Evolutionary conservation across 2,113 vertebrate genomes (phyloP), one percentile per base, ranked within the genome.

Genomic region (Pedionomus torquatus): DNA sequence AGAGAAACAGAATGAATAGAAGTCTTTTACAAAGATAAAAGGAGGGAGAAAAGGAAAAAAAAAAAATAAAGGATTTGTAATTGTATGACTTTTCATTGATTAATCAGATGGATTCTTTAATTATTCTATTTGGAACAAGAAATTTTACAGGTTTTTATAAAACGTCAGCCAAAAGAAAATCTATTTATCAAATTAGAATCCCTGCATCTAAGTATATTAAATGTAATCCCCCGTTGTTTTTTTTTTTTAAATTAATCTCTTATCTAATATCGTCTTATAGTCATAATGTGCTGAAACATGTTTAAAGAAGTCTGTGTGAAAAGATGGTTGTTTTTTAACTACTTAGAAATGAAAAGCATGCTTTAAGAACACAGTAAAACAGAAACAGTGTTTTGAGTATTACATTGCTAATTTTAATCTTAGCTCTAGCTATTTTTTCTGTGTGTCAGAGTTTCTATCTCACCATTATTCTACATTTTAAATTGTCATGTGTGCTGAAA

Each of bases 21-120:
- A 51, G 31, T 31, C 33, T 64, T 76, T 60, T 10, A 69, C 10
- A 92, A 86, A 92, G 41, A 70, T 17, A 44, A 64, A 10, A 3
- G 8, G 8, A 2, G 2, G 1, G 2, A 1, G 49, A 10, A n/a
- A 7, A 17, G 1, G 1, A 7, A 20, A 11, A 4, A 6, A 7
- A 13, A 20, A 5, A 20, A 5, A 30, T 28, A 54, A 15, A 12
- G 4, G 0, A 70, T 82, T 71, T 83, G 7, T 78, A 74, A 54
- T 44, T 55, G 3, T 75, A 63, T 7, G 3, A 31, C 5, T 90
- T 95, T 10, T 6, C 17, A 72, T 66, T 90, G 87, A 65, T 72
- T 75, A 83, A 68, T 68, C 10, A 46, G 31, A 51, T 37, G 5
- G 4, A 10, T 43, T 43, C 7, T 77, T 83, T 43, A 81, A 30